Evolutionary conservation across 1,140 invertebrate species (phyloP).

Genomic region (Idris sp.): DNA sequence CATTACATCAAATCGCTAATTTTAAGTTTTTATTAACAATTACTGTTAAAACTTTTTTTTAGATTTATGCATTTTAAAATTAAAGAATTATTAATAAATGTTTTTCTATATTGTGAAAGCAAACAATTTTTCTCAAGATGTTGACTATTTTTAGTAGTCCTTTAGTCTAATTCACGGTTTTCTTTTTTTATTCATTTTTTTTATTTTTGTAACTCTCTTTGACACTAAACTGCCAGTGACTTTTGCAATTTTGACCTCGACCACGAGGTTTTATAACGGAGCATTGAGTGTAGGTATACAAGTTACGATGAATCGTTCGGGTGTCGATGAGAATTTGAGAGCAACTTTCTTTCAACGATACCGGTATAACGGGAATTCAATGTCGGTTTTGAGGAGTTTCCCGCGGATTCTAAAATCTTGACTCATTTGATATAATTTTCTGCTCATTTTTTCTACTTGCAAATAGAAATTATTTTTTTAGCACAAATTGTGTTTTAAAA

Average conservation of each 20-base stretch:
- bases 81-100: no score
- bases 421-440: constrained; percentile 12
- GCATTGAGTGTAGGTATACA: constrained; percentile 41
- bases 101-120: no score
- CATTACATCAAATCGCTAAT: no score
- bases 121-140: no score
- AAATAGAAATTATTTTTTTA: no score
- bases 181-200: no score
- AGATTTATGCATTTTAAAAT: no score
- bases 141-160: no score
- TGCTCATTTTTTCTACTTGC: constrained; percentile 2
- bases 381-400: constrained; percentile 51
- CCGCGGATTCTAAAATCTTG: constrained; percentile 46
- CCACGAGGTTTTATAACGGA: constrained; percentile 57
- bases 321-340: constrained; percentile 61
- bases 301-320: constrained; percentile 57
- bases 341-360: constrained; percentile 58
- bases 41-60: no score
- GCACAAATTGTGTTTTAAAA: no score
- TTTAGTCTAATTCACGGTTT: no score
- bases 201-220: constrained; percentile 8
- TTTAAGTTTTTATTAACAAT: no score
- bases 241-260: constrained; percentile 57
- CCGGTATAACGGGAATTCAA: constrained; percentile 55
- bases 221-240: constrained; percentile 5